These are phyloP conservation scores for Styela clava DNA, from an alignment of 23 tunicate species.

Conservation along the genomic window DNA sequence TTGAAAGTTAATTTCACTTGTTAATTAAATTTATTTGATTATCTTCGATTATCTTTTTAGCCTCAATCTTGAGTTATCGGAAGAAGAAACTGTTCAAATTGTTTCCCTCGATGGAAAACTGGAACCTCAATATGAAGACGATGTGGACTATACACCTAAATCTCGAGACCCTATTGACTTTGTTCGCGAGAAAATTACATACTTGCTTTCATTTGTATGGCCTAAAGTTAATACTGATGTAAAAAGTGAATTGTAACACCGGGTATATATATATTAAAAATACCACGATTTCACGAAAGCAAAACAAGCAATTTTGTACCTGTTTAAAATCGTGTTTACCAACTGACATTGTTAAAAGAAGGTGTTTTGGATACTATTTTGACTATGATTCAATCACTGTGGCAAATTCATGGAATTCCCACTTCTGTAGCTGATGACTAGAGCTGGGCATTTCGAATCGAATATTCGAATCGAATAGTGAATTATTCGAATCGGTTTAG, in stretches of 20 bases:
- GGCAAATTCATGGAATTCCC: too few species aligned
- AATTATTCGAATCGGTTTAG: too few species aligned
- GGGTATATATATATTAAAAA: too few species aligned
- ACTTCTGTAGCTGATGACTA: too few species aligned
- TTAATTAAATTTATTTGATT: background rate
- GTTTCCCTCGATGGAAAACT: conserved; percentile 17
- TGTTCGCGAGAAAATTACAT: background rate
- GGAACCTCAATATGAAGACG: background rate
- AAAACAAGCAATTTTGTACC: too few species aligned
- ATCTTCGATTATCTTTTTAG: background rate
- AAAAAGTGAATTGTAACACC: background rate
- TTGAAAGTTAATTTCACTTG: background rate
- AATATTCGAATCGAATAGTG: too few species aligned
- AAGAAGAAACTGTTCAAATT: conserved; percentile 22
- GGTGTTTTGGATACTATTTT: too few species aligned
- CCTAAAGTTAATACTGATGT: background rate
- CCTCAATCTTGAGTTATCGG: conserved; percentile 13
- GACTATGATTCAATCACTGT: too few species aligned
- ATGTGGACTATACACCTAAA: background rate
- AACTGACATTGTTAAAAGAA: too few species aligned
- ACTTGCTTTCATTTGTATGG: background rate
- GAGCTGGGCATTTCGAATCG: too few species aligned
- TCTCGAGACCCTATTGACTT: background rate
- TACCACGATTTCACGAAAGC: too few species aligned
- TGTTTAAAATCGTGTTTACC: too few species aligned